Evolutionary conservation across 2,797 vertebrate genomes (phyloP).

Genomic region (Leptatherina wallacei): DNA sequence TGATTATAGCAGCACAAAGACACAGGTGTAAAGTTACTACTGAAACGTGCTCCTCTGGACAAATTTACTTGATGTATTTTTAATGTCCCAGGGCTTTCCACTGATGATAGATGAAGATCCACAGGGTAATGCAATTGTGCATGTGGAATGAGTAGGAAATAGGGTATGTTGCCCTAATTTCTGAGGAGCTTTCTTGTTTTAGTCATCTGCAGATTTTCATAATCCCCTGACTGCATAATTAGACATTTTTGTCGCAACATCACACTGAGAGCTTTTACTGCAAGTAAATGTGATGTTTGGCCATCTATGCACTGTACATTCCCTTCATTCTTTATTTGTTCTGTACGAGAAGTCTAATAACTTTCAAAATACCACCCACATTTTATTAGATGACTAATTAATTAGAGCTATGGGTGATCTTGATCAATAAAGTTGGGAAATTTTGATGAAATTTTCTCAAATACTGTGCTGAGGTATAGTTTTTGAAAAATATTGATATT

Average conservation of each 20-base stretch:
- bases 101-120: slow-evolving; percentile 66
- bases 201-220: slow-evolving; percentile 55
- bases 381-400: slow-evolving; percentile 31
- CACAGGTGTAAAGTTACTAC: slow-evolving; percentile 74
- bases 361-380: slow-evolving; percentile 14
- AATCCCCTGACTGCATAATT: slow-evolving; percentile 42
- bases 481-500: background rate
- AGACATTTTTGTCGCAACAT: slow-evolving; percentile 39
- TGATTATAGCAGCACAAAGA: slow-evolving; percentile 70
- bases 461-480: background rate
- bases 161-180: slow-evolving; percentile 57
- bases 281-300: slow-evolving; percentile 25
- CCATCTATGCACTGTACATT: background rate
- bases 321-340: background rate
- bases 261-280: slow-evolving; percentile 30
- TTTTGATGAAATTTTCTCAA: background rate
- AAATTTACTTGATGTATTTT: slow-evolving; percentile 77
- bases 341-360: slow-evolving; percentile 14
- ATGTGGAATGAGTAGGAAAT: slow-evolving; percentile 48
- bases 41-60: slow-evolving; percentile 65
- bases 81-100: slow-evolving; percentile 71
- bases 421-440: background rate
- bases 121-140: slow-evolving; percentile 59
- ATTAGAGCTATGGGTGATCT: slow-evolving; percentile 2
- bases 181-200: slow-evolving; percentile 53